A percentile compares a stretch with the other conserved stretches of the same genome.
Conservation (phyloP, 2,797 vertebrate genomes). For the Eleutherodactylus coqui region DNA sequence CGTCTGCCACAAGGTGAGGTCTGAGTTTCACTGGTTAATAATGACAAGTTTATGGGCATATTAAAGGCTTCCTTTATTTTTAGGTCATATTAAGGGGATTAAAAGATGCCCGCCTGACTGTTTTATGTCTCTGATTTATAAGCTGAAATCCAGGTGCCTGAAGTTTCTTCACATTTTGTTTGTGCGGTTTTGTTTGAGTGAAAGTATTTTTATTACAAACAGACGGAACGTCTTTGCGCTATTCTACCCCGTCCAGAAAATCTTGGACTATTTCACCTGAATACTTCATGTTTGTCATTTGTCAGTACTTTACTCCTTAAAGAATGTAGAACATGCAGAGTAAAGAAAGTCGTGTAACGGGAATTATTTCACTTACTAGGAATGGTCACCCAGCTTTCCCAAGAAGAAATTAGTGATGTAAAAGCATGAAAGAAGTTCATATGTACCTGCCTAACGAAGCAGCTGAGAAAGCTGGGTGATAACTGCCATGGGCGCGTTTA, state of each 20-base stretch:
- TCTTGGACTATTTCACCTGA: background rate
- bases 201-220: slow-evolving; percentile 63
- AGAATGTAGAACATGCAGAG: background rate
- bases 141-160: slow-evolving; percentile 40
- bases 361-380: background rate
- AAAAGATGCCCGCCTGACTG: slow-evolving; percentile 61
- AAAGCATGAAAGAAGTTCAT: too few relatives aligned
- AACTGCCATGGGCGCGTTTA: too few relatives aligned
- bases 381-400: background rate
- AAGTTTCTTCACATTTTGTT: slow-evolving; percentile 43
- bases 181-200: slow-evolving; percentile 52
- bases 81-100: slow-evolving; percentile 61
- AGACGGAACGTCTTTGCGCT: slow-evolving; percentile 27
- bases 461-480: too few relatives aligned
- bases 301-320: background rate
- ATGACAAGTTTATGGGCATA: slow-evolving; percentile 60
- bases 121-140: slow-evolving; percentile 61
- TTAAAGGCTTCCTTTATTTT: slow-evolving; percentile 64
- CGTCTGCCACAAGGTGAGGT: slow-evolving; percentile 56
- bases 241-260: background rate
- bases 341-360: background rate
- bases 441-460: too few relatives aligned
- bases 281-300: background rate
- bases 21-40: slow-evolving; percentile 50
- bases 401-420: background rate